A percentile compares a stretch with the other conserved stretches of the same genome.
Conservation (phyloP, 2,797 vertebrate species). For the Rhadinocentrus ornatus region DNA sequence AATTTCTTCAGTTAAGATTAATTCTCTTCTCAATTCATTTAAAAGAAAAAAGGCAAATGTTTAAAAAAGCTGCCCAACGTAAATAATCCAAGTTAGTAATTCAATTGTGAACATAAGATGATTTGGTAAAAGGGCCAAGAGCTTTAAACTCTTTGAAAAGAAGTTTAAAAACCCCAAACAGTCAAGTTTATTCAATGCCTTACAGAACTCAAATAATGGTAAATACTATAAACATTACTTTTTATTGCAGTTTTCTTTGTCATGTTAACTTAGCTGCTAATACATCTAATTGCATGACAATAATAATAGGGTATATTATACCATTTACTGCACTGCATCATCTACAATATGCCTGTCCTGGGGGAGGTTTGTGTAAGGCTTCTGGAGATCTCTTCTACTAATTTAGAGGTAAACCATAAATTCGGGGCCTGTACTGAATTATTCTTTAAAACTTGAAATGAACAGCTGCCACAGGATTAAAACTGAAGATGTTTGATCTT, state of each 20-base stretch:
- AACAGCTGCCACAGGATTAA: constrained; percentile 32
- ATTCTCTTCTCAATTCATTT: neutral
- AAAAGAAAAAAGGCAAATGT: no score
- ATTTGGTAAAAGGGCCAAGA: neutral
- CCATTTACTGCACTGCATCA: constrained; percentile 33
- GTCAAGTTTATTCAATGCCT: neutral
- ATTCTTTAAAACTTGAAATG: constrained; percentile 74
- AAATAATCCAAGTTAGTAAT: neutral
- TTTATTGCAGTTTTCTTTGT: constrained; percentile 31
- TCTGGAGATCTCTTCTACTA: constrained; percentile 57
- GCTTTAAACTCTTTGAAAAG: neutral
- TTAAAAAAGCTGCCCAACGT: neutral
- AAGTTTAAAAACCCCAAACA: neutral
- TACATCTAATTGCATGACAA: constrained; percentile 36
- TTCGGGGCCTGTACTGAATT: constrained; percentile 65
- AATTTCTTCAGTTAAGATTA: constrained; percentile 1
- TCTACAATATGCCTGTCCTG: constrained; percentile 64
- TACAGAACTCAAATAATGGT: neutral
- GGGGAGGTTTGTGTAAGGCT: constrained; percentile 66
- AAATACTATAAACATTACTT: constrained; percentile 3
- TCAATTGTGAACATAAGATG: neutral
- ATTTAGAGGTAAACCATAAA: constrained; percentile 47
- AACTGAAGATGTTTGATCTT: constrained; percentile 37
- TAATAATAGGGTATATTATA: constrained; percentile 26
- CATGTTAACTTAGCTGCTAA: constrained; percentile 32